Base-by-base conservation (phyloP, 2,113 vertebrate genomes). In the Heloderma charlesbogerti region DNA sequence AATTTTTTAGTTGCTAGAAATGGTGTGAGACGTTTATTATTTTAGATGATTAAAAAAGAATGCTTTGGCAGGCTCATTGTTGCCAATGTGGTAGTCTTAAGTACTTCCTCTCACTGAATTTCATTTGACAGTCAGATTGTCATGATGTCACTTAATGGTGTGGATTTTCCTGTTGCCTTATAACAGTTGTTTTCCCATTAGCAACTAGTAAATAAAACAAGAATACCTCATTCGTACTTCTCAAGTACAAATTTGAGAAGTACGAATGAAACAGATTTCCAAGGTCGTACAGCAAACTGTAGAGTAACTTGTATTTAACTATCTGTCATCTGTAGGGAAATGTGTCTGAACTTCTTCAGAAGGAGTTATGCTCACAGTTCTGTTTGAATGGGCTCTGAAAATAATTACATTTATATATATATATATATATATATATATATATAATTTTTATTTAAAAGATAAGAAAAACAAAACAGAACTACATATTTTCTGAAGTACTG, bases 241-340 rank as follows among this genome's bases (percentile, higher is more conserved):
- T 84, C 27, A 0, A n/a, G n/a, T n/a, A n/a, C n/a, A n/a, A n/a
- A n/a, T n/a, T n/a, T n/a, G n/a, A n/a, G n/a, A n/a, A n/a, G n/a
- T n/a, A n/a, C n/a, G 71, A 90, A 72, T 40, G 81, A 95, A 92
- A 93, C 75, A 86, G 66, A 93, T 92, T 94, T 92, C 96, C 97
- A 97, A 98, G 97, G 97, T 98, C 95, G 79, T 95, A 92, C n/a
- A 92, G 87, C 78, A 93, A 96, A 91, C 87, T 93, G 96, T 95
- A 89, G 86, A n/a, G 45, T 91, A 96, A 95, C 91, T 97, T 89
- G 43, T 1, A 0, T 37, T 1, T 94, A 63, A 93, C 94, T 63
- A 91, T 0, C 1, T 81, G 40, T 77, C 88, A 20, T 86, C n/a
- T 29, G 86, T 88, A 80, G 27, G 67, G 54, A 95, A 92, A 86